phyloP scores from a whole-genome alignment of 1,140 invertebrate species.

The Sarcophaga bullata region DNA sequence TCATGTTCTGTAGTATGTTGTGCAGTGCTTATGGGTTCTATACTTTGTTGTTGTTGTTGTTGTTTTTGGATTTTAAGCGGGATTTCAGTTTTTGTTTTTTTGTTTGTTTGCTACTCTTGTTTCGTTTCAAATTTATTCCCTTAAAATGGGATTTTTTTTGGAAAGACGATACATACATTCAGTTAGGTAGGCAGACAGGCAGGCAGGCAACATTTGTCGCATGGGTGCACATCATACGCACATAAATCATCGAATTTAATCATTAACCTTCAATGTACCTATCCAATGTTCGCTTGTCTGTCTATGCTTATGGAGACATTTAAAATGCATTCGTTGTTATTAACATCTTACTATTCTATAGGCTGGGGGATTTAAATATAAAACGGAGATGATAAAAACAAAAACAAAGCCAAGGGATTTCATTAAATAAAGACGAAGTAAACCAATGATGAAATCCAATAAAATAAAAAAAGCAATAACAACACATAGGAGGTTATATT shows the following conservation, averaged over 20 bases:
- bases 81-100: constrained; percentile 17
- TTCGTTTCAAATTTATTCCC: constrained; percentile 14
- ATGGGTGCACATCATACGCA: constrained; percentile 32
- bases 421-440: neutral
- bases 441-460: no score
- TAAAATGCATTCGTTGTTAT: neutral
- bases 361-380: neutral
- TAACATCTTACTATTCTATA: neutral
- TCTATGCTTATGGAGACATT: neutral
- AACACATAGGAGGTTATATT: no score
- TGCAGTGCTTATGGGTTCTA: neutral
- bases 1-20: no score
- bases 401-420: neutral
- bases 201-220: constrained; percentile 32
- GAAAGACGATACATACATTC: constrained; percentile 2
- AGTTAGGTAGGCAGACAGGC: neutral
- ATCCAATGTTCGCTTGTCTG: no score
- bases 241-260: constrained; percentile 40
- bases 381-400: neutral
- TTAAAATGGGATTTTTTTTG: neutral
- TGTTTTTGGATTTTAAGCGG: no score
- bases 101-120: neutral
- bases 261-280: neutral
- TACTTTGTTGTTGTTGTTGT: neutral
- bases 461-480: no score